Base-by-base conservation (phyloP, 2,888 invertebrate genomes). In the Andrena bucephala region DNA sequence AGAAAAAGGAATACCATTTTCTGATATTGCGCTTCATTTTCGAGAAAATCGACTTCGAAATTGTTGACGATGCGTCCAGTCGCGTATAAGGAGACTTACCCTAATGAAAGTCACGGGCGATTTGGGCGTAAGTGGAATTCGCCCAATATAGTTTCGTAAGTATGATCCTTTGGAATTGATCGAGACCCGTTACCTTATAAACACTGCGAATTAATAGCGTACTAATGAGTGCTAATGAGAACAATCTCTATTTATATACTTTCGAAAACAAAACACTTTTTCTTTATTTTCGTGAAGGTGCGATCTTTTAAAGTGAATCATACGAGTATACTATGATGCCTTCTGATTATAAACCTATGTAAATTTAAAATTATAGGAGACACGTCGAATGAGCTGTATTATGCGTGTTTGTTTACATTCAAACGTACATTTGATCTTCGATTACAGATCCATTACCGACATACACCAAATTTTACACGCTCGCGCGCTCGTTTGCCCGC, bases 341-440 rank as follows among this genome's bases (percentile, higher is more conserved):
- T 71, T 84, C 54, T 24, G 65, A 77, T 79, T 79, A 79, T 63
- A 83, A 79, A 83, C 50, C 62, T 84, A 83, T 42, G 42, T 42
- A 42, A 42, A 42, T 42, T 42, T 42, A 42, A 42, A 76, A 73
- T 70, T 57, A 24, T 27, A 74, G 67, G 54, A 67, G 77, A 81
- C 79, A 83, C 84, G 75, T 84, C 69, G 69, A 76, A 84, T 81
- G 84, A 82, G 83, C 78, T 83, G 76, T 84, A 84, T 83, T 80
- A 83, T 80, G 83, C 80, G 83, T 83, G 77, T 80, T 84, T 83
- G 82, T 81, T 83, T 83, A 79, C 73, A 84, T 83, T 76, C 63
- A 80, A 80, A 77, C 80, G 71, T 85, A 80, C 80, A 85, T 83
- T 77, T 80, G 60, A 83, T 75, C 59, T 74, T 83, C 52, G 68